Conservation (phyloP, 2,797 vertebrate genomes). For the Meda fulgida region DNA sequence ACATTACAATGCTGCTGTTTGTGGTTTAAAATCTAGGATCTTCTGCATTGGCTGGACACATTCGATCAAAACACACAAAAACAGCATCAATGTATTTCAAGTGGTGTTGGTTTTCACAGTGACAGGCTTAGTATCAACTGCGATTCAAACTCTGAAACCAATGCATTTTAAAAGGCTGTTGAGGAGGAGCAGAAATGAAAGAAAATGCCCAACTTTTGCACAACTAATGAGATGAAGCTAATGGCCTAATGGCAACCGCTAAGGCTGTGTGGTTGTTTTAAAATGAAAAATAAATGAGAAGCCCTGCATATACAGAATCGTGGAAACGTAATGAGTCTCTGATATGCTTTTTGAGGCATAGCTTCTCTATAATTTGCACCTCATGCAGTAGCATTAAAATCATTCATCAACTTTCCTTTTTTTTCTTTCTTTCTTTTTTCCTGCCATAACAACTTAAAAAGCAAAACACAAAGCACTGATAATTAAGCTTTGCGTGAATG, state of each 20-base stretch:
- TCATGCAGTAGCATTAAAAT: slow-evolving; percentile 62
- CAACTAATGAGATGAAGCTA: slow-evolving; percentile 65
- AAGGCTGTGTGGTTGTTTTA: slow-evolving; percentile 61
- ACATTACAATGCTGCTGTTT: background rate
- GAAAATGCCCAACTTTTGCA: slow-evolving; percentile 56
- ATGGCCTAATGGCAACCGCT: slow-evolving; percentile 61
- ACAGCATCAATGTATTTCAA: slow-evolving; percentile 26
- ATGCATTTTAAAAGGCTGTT: slow-evolving; percentile 56
- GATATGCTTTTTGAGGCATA: slow-evolving; percentile 63
- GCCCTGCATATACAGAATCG: slow-evolving; percentile 58
- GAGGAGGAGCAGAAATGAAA: slow-evolving; percentile 55
- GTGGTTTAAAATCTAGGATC: slow-evolving; percentile 18
- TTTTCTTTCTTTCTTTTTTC: slow-evolving; percentile 22
- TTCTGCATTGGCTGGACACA: slow-evolving; percentile 15
- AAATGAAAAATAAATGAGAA: slow-evolving; percentile 67
- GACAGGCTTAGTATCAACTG: slow-evolving; percentile 43
- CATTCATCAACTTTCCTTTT: slow-evolving; percentile 56
- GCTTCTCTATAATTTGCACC: slow-evolving; percentile 62
- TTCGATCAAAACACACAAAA: slow-evolving; percentile 19
- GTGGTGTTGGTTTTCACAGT: slow-evolving; percentile 37
- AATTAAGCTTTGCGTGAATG: slow-evolving; percentile 46
- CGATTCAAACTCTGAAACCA: slow-evolving; percentile 45
- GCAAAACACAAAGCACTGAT: slow-evolving; percentile 51
- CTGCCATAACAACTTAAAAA: slow-evolving; percentile 53
- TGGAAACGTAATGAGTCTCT: slow-evolving; percentile 61